phyloP scores from a whole-genome alignment of 2,113 vertebrate genomes.

The Himantopus leucocephalus region DNA sequence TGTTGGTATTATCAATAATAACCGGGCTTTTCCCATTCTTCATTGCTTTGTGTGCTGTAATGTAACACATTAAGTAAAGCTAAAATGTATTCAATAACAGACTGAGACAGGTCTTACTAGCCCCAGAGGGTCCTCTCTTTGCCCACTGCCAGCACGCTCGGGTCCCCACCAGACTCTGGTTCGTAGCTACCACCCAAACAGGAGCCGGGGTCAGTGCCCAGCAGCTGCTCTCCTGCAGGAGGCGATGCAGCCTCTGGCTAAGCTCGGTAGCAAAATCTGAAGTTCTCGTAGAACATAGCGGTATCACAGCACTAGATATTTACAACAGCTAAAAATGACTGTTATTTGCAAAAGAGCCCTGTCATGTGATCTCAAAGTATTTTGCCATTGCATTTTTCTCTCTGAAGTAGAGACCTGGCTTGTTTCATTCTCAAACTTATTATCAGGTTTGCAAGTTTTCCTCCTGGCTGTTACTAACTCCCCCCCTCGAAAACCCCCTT shows the following conservation, averaged over 20 bases:
- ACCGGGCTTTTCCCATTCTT: slow-evolving; percentile 78
- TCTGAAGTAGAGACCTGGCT: not conserved
- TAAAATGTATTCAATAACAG: not conserved
- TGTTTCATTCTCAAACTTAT: not conserved
- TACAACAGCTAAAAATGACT: not conserved
- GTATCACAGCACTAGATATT: not conserved
- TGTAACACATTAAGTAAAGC: slow-evolving; percentile 62
- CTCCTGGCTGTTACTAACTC: not conserved
- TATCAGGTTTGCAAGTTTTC: not conserved
- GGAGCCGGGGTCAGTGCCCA: not conserved
- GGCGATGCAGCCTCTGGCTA: not conserved
- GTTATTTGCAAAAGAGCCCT: not conserved
- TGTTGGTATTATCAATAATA: slow-evolving; percentile 85
- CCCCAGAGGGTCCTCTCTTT: not conserved
- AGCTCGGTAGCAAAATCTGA: not conserved
- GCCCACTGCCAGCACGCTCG: accelerated
- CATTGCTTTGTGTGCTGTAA: slow-evolving; percentile 81
- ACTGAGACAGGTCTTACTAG: not conserved
- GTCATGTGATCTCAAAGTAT: not conserved
- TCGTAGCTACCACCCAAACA: not conserved
- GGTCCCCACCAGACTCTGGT: not conserved
- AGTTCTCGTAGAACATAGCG: accelerated
- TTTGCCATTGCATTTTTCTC: not conserved
- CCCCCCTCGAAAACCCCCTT: no score
- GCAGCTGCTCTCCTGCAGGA: not conserved